Percentiles rank a stretch among this genome's conserved stretches.
phyloP scores from a whole-genome alignment of 2,888 invertebrate species.

The Drosophila kambysellisi region DNA sequence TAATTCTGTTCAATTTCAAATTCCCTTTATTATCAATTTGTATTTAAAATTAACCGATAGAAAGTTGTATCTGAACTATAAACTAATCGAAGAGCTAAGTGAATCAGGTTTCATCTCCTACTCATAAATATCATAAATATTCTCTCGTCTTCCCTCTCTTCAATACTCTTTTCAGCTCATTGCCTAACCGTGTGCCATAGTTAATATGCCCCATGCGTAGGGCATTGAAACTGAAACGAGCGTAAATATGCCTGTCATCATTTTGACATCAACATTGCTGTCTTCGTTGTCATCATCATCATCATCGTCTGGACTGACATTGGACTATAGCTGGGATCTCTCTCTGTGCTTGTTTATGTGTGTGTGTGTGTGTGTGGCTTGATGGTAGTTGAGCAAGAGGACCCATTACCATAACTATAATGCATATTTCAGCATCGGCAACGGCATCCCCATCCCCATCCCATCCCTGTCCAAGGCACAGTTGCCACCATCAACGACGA shows the following conservation, averaged over 20 bases:
- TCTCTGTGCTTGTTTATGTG: background rate
- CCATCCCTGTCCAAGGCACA: conserved; percentile 10
- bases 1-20: too few species aligned
- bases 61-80: background rate
- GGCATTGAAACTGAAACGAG: conserved; percentile 54
- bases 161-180: background rate
- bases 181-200: background rate
- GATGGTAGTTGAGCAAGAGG: conserved; percentile 59
- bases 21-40: too few species aligned
- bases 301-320: conserved; percentile 20
- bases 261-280: conserved; percentile 73
- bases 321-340: conserved; percentile 24
- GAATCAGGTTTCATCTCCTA: rapidly evolving
- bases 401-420: conserved; percentile 80
- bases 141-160: background rate
- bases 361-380: conserved; percentile 18
- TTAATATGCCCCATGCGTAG: background rate
- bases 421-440: conserved; percentile 79
- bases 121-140: background rate
- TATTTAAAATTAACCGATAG: background rate
- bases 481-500: conserved; percentile 36
- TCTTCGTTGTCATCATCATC: conserved; percentile 25
- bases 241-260: conserved; percentile 81
- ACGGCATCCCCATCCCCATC: conserved; percentile 18
- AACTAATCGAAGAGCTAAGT: background rate